These are phyloP conservation scores for Apamea monoglypha DNA, from an alignment of 2,888 invertebrate genomes.

Conservation along the genomic window DNA sequence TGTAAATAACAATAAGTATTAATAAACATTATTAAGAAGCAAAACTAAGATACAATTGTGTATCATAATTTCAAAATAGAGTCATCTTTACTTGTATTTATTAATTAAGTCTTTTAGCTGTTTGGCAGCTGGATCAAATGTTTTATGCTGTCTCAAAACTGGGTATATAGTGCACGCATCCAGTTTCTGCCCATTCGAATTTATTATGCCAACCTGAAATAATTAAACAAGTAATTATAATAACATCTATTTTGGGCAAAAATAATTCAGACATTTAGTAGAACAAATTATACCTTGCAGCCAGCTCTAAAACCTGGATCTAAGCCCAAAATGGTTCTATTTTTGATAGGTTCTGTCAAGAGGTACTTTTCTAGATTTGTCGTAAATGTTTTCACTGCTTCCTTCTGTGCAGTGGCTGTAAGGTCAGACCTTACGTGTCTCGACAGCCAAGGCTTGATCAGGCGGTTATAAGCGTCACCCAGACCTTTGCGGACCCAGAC, in stretches of 20 bases:
- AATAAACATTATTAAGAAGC: not conserved
- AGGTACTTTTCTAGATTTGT: slow-evolving; percentile 96
- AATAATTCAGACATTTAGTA: not conserved
- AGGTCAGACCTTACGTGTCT: slow-evolving; percentile 93
- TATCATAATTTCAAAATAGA: not conserved
- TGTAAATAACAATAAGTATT: slow-evolving; percentile 76
- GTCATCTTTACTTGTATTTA: slow-evolving; percentile 87
- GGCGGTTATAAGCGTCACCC: slow-evolving; percentile 84
- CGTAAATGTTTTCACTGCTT: slow-evolving; percentile 96
- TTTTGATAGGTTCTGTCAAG: slow-evolving; percentile 94
- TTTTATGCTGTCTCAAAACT: slow-evolving; percentile 81
- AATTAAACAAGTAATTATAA: not conserved
- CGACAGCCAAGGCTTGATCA: slow-evolving; percentile 91
- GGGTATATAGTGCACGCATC: slow-evolving; percentile 93
- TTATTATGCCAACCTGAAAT: slow-evolving; percentile 92
- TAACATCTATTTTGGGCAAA: not conserved
- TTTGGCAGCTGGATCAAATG: slow-evolving; percentile 82
- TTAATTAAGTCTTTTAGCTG: slow-evolving; percentile 89
- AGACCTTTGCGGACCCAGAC: slow-evolving; percentile 85
- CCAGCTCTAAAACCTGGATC: slow-evolving; percentile 98
- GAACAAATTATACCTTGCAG: slow-evolving; percentile 92
- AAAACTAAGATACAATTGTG: slow-evolving; percentile 1
- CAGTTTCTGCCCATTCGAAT: slow-evolving; percentile 92
- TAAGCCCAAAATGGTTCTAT: slow-evolving; percentile 94
- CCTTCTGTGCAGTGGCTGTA: slow-evolving; percentile 94